A percentile compares a stretch with the other conserved stretches of the same genome.
Conservation (phyloP, 2,797 vertebrate genomes). For the Stomatorhinus walkeri region DNA sequence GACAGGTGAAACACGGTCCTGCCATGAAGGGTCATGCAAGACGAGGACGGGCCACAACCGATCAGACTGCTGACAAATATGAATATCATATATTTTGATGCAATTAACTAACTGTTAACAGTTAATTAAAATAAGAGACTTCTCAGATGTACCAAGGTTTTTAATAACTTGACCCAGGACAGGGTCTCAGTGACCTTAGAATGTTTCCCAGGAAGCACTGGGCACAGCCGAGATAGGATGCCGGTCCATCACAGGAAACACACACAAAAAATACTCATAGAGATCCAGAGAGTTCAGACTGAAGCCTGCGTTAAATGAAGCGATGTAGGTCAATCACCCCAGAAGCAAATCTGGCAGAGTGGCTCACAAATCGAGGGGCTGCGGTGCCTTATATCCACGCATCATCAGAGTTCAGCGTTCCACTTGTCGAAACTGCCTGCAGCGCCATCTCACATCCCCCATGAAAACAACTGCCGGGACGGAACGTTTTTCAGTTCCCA, state of each 20-base stretch:
- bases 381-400: constrained; percentile 42
- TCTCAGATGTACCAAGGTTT: background rate
- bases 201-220: background rate
- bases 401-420: background rate
- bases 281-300: background rate
- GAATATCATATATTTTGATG: background rate
- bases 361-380: constrained; percentile 28
- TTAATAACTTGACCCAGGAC: background rate
- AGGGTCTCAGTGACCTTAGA: background rate
- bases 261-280: background rate
- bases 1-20: background rate
- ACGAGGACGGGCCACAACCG: background rate
- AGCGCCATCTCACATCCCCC: background rate
- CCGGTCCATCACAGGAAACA: background rate
- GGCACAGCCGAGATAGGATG: background rate
- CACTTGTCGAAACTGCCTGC: background rate
- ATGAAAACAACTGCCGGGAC: background rate
- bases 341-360: constrained; percentile 4
- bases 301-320: background rate
- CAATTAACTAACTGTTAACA: background rate
- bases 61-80: background rate
- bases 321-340: constrained; percentile 3
- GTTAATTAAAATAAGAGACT: background rate
- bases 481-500: background rate
- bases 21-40: background rate